Conservation (phyloP, 2,113 vertebrate species). For the Tenebrosternarchus preto region DNA sequence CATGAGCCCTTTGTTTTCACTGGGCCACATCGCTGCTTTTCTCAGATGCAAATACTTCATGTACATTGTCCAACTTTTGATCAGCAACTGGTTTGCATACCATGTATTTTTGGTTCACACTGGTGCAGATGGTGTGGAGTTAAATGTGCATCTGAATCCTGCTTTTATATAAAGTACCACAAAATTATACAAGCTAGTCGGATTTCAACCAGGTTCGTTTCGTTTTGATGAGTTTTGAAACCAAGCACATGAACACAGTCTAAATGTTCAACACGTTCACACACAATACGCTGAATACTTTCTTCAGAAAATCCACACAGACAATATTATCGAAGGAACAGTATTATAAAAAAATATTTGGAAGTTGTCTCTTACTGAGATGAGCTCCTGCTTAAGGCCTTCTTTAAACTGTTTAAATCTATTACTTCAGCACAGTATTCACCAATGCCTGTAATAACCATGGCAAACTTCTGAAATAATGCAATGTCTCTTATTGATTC, state of each 20-base stretch:
- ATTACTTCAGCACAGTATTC: not conserved
- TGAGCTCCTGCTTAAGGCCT: not conserved
- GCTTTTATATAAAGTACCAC: not conserved
- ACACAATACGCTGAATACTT: not conserved
- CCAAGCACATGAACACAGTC: not conserved
- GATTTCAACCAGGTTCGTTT: not conserved
- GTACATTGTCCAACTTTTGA: not conserved
- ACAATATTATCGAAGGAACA: not conserved
- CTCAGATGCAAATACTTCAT: too few relatives aligned
- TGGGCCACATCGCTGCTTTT: not conserved
- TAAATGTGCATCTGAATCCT: not conserved
- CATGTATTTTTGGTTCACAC: too few relatives aligned
- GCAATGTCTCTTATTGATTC: not conserved
- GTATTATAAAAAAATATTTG: slow-evolving; percentile 9
- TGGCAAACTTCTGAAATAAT: slow-evolving; percentile 14
- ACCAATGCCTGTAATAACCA: not conserved
- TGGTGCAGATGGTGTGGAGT: not conserved
- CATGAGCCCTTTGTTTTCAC: too few relatives aligned
- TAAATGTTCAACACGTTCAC: not conserved
- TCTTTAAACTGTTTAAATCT: not conserved
- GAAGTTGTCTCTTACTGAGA: not conserved
- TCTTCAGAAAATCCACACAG: not conserved
- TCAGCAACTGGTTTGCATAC: not conserved
- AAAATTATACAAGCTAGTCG: not conserved
- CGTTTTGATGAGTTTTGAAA: not conserved